phyloP scores from a whole-genome alignment of 2,797 vertebrate genomes.

The Platyrinchus mystaceus region DNA sequence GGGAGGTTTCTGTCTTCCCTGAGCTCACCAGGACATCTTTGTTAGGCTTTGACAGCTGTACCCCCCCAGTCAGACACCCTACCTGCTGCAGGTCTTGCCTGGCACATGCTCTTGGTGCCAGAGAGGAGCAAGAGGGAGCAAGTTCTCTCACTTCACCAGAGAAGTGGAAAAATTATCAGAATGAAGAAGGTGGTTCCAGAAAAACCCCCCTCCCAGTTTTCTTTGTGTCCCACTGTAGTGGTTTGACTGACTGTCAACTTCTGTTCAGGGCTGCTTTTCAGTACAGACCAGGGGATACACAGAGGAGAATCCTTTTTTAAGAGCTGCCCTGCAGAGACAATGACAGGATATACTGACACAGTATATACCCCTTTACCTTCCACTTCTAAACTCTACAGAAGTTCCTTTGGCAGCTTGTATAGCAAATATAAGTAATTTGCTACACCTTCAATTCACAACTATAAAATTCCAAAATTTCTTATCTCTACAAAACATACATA shows the following conservation, averaged over 20 bases:
- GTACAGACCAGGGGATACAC: fast-evolving
- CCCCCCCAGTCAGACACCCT: neutral
- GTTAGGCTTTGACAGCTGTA: neutral
- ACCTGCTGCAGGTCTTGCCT: neutral
- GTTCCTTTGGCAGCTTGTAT: neutral
- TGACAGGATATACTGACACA: neutral
- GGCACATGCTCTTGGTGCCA: neutral
- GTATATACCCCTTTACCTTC: neutral
- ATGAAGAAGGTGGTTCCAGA: fast-evolving
- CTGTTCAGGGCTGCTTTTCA: neutral
- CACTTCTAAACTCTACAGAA: neutral
- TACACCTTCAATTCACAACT: neutral
- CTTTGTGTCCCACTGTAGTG: neutral
- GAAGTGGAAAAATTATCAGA: neutral
- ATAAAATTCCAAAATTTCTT: neutral
- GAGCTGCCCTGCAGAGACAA: neutral
- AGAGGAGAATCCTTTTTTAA: neutral
- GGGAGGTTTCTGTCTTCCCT: neutral
- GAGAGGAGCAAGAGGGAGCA: neutral
- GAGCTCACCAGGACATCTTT: neutral
- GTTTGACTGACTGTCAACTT: neutral
- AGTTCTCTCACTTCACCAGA: no score
- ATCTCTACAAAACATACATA: neutral
- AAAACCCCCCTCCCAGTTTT: neutral
- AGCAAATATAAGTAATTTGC: neutral